phyloP scores from a whole-genome alignment of 2,888 invertebrate genomes.

The Rutpela maculata region DNA sequence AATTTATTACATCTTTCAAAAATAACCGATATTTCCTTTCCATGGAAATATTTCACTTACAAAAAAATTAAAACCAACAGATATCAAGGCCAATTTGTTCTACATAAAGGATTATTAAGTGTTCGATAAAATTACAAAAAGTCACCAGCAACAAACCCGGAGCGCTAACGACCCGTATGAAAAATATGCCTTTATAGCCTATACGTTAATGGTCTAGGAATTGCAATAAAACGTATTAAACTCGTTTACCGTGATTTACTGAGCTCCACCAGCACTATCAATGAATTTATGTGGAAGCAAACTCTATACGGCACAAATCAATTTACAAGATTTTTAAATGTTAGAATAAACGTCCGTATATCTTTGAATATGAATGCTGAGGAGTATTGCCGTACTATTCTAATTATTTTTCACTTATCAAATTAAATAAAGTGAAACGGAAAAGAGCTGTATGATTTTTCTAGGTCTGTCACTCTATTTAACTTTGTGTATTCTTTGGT shows the following conservation, averaged over 20 bases:
- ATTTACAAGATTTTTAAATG: neutral
- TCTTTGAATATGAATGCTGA: no score
- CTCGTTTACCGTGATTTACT: conserved; percentile 40
- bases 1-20: no score
- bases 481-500: no score
- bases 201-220: conserved; percentile 39
- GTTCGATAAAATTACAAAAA: conserved; percentile 42
- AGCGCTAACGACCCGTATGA: conserved; percentile 46
- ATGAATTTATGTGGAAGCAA: neutral
- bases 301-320: neutral
- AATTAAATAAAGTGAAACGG: no score
- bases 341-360: no score
- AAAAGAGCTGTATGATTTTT: no score
- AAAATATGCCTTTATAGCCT: conserved; percentile 40
- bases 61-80: no score
- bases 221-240: conserved; percentile 47
- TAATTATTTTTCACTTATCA: no score
- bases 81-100: neutral
- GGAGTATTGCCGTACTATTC: no score
- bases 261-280: conserved; percentile 9
- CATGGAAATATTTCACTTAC: no score
- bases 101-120: conserved; percentile 30
- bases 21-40: no score
- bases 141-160: conserved; percentile 34
- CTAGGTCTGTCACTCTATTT: no score